Percentiles rank a stretch among this genome's conserved stretches.
phyloP scores from a whole-genome alignment of 2,113 vertebrate species.

The Dicrurus megarhynchus region DNA sequence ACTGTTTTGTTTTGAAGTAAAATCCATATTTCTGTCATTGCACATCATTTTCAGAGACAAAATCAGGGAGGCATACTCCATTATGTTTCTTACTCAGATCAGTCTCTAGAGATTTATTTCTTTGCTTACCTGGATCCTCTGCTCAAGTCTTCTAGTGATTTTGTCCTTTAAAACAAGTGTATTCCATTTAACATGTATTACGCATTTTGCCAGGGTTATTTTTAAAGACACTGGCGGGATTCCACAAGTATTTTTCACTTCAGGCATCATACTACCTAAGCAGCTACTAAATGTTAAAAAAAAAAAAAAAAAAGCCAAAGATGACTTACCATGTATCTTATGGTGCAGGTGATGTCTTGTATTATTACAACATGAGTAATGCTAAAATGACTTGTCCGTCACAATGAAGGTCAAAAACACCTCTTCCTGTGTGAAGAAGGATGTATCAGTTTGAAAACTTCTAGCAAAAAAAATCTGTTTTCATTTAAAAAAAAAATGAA shows the following conservation, averaged over 20 bases:
- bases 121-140: background rate
- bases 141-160: background rate
- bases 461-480: constrained; percentile 1
- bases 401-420: background rate
- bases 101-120: background rate
- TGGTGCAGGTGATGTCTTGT: background rate
- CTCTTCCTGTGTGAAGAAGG: constrained; percentile 49
- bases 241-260: background rate
- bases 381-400: background rate
- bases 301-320: background rate
- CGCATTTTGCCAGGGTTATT: background rate
- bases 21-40: background rate
- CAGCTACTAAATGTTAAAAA: background rate
- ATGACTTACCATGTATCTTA: constrained; percentile 26
- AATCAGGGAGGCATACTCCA: background rate
- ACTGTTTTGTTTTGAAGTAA: background rate
- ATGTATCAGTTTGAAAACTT: constrained; percentile 7
- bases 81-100: background rate
- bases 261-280: background rate
- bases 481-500: background rate
- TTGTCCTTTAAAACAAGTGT: background rate
- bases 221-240: background rate
- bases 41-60: background rate
- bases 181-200: background rate
- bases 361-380: background rate